phyloP scores from a whole-genome alignment of 2,797 vertebrate species.

The Poeciliopsis gracilis region DNA sequence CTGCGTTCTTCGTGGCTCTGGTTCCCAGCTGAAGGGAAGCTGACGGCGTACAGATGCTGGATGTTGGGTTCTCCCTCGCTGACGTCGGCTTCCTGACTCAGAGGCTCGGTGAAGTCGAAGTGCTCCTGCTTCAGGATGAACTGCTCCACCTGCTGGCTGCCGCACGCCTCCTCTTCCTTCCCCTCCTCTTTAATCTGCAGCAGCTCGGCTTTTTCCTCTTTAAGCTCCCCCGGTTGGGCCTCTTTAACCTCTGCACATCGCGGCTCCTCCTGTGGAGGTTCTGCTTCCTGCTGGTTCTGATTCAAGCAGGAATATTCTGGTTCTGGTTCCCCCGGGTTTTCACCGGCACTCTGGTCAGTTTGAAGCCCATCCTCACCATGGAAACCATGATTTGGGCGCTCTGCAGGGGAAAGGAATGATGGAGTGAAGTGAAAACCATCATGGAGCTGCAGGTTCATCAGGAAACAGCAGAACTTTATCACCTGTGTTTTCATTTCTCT shows the following conservation, averaged over 20 bases:
- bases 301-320: neutral
- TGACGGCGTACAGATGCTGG: neutral
- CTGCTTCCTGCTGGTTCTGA: neutral
- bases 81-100: neutral
- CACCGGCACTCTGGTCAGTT: neutral
- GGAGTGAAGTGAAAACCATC: neutral
- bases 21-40: neutral
- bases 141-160: neutral
- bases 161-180: neutral
- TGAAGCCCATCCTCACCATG: neutral
- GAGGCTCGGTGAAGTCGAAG: neutral
- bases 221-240: neutral
- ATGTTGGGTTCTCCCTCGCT: neutral
- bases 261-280: neutral
- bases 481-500: neutral
- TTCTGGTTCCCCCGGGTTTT: neutral
- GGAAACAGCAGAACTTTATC: neutral
- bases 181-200: neutral
- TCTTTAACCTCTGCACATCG: neutral
- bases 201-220: neutral
- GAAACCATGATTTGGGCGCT: neutral
- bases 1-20: neutral
- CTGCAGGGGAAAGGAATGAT: neutral
- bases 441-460: no score
- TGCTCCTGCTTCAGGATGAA: constrained; percentile 3